These are phyloP conservation scores for Oedothorax gibbosus DNA, from an alignment of 1,140 invertebrate genomes.

Conservation along the genomic window DNA sequence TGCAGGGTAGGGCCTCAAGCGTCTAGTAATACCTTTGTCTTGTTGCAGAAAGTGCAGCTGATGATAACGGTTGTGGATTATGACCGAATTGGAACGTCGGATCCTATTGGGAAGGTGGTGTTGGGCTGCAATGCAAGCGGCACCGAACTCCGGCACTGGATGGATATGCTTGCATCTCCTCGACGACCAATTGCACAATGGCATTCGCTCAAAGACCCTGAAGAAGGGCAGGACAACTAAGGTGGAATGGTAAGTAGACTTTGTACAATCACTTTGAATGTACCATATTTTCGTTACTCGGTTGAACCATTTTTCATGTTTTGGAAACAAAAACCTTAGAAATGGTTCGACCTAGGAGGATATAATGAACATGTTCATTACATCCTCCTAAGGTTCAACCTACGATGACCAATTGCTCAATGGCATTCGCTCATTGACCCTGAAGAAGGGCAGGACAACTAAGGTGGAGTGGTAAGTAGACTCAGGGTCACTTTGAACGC, in stretches of 20 bases:
- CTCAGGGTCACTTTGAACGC: no score
- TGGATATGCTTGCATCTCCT: slow-evolving; percentile 98
- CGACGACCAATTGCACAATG: slow-evolving; percentile 98
- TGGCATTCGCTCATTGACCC: slow-evolving; percentile 99
- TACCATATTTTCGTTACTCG: no score
- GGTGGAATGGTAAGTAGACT: not conserved
- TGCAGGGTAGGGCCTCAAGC: no score
- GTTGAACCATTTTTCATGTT: no score
- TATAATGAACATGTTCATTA: no score
- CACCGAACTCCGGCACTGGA: slow-evolving; percentile 99
- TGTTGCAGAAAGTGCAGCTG: slow-evolving; percentile 94
- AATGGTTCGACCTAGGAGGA: no score
- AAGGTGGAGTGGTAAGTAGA: slow-evolving; percentile 1
- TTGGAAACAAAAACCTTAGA: no score
- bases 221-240: slow-evolving; percentile 87
- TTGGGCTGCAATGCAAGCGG: slow-evolving; percentile 97
- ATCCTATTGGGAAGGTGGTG: slow-evolving; percentile 97
- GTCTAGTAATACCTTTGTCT: not conserved
- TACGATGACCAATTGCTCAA: slow-evolving; percentile 97
- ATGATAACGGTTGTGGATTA: slow-evolving; percentile 99
- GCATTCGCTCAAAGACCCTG: slow-evolving; percentile 98
- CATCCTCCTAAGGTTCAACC: no score
- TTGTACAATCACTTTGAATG: no score
- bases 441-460: slow-evolving; percentile 89
- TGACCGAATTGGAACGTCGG: slow-evolving; percentile 99